Conservation (phyloP, 2,113 vertebrate genomes). For the Rhinichthys klamathensis region DNA sequence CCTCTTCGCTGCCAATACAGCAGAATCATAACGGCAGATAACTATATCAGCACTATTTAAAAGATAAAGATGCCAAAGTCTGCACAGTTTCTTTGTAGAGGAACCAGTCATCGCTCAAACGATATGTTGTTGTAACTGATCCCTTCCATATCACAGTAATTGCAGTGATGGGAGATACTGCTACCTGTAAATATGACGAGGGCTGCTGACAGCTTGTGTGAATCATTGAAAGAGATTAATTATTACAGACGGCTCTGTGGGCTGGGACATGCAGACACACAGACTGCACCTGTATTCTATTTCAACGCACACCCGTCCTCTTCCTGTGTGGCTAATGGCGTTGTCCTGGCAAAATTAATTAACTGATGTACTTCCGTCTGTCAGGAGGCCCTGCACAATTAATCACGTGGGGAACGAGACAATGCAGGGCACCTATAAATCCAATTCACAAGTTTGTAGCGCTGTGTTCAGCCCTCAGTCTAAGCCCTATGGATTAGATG, state of each 20-base stretch:
- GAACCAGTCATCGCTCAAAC: constrained; percentile 25
- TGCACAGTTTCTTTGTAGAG: neutral
- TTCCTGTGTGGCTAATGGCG: constrained; percentile 52
- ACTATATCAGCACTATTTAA: constrained; percentile 30
- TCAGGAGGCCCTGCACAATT: constrained; percentile 51
- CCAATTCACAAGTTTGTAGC: constrained; percentile 56
- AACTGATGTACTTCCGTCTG: constrained; percentile 60
- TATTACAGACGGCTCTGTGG: constrained; percentile 39
- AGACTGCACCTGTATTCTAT: constrained; percentile 41
- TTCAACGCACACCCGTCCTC: neutral
- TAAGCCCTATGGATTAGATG: constrained; percentile 58
- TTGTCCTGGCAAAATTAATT: constrained; percentile 62
- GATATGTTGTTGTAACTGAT: constrained; percentile 42
- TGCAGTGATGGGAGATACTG: constrained; percentile 29
- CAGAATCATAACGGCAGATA: constrained; percentile 41
- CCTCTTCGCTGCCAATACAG: constrained; percentile 32
- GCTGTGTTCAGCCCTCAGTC: constrained; percentile 45
- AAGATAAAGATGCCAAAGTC: constrained; percentile 27
- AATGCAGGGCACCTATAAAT: constrained; percentile 59
- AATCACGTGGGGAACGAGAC: constrained; percentile 58
- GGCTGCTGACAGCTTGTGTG: constrained; percentile 44
- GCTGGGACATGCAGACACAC: constrained; percentile 43
- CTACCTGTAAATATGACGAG: constrained; percentile 41
- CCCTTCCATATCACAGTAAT: constrained; percentile 33
- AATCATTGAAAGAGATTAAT: constrained; percentile 52